These are phyloP conservation scores for Uria aalge DNA, from an alignment of 2,113 vertebrate species.

Conservation along the genomic window DNA sequence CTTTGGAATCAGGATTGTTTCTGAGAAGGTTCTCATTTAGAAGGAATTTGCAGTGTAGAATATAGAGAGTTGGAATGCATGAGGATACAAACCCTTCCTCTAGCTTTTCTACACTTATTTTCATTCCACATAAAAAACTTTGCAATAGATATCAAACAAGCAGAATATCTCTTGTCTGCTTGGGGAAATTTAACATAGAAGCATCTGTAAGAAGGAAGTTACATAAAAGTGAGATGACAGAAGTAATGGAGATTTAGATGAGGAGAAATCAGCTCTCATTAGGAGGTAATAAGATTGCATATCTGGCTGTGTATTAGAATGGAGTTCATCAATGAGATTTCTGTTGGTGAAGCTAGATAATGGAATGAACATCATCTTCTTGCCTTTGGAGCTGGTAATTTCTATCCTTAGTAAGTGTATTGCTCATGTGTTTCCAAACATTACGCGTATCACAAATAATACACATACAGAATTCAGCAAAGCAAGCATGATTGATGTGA, in stretches of 20 bases:
- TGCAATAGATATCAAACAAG: neutral
- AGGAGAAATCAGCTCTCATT: neutral
- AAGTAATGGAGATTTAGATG: slow-evolving; percentile 20
- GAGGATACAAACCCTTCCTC: neutral
- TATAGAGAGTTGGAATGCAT: neutral
- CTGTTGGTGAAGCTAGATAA: neutral
- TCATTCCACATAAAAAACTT: neutral
- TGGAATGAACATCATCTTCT: neutral
- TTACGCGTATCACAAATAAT: neutral
- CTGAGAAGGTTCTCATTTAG: neutral
- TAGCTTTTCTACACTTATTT: neutral
- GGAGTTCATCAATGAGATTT: neutral
- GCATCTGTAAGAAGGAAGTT: neutral
- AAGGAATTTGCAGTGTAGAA: neutral
- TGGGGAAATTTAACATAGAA: neutral
- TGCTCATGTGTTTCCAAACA: neutral
- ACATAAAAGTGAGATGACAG: slow-evolving; percentile 9
- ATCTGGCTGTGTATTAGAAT: neutral
- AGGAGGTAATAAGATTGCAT: neutral
- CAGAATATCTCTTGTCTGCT: neutral
- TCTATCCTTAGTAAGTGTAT: neutral
- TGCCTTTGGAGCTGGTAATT: neutral
- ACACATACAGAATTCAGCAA: neutral
- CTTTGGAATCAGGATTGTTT: neutral
- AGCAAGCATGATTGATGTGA: neutral